These are phyloP conservation scores for Hyposoter dolosus DNA, from an alignment of 2,888 invertebrate genomes.

Conservation along the genomic window DNA sequence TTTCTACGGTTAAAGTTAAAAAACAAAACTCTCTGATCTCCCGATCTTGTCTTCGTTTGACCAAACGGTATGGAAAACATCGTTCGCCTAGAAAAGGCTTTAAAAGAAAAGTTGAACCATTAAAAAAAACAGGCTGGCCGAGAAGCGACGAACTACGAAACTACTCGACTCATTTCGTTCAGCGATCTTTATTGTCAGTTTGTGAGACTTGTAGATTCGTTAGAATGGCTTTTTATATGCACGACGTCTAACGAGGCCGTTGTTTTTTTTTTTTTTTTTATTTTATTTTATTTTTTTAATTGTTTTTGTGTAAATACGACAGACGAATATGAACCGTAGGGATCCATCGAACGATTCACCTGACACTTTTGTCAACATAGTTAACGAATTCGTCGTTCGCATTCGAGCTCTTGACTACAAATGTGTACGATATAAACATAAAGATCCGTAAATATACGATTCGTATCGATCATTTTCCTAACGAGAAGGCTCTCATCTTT, in stretches of 20 bases:
- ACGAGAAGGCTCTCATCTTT: slow-evolving; percentile 36
- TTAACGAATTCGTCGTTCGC: slow-evolving; percentile 47
- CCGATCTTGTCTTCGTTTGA: neutral
- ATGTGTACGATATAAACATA: neutral
- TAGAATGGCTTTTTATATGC: neutral
- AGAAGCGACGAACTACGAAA: slow-evolving; percentile 4
- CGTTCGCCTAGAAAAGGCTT: neutral
- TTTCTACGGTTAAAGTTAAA: neutral
- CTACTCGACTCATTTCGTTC: neutral
- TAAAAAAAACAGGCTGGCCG: neutral
- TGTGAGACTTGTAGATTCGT: slow-evolving; percentile 15
- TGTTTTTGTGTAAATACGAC: neutral
- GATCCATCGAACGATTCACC: slow-evolving; percentile 10
- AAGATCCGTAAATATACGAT: slow-evolving; percentile 41
- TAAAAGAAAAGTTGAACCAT: slow-evolving; percentile 9
- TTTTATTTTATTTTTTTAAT: neutral
- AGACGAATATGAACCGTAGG: neutral
- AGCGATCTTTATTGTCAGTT: neutral
- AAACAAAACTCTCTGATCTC: neutral
- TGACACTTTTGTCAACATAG: slow-evolving; percentile 52
- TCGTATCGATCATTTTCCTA: slow-evolving; percentile 48
- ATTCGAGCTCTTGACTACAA: slow-evolving; percentile 33
- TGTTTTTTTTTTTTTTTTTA: neutral
- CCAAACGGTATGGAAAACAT: slow-evolving; percentile 3
- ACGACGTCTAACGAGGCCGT: neutral